Conservation (phyloP, 2,888 invertebrate species). For the Cistogaster globosa region DNA sequence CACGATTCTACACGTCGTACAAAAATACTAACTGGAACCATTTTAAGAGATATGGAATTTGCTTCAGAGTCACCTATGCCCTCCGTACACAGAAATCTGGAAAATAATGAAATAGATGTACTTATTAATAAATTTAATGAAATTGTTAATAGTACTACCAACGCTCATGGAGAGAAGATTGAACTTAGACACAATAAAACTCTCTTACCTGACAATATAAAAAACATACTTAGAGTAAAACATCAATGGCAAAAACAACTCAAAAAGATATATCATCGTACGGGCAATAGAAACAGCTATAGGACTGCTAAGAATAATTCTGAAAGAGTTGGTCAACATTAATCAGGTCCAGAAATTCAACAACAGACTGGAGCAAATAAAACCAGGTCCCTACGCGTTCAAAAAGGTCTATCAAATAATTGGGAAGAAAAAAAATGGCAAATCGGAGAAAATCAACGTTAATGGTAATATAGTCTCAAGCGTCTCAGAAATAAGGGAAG, state of each 20-base stretch:
- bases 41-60: not conserved
- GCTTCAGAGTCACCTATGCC: not conserved
- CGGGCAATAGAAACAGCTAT: not conserved
- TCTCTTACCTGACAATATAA: slow-evolving; percentile 15
- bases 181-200: not conserved
- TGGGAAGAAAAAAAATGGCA: not conserved
- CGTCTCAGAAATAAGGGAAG: not conserved
- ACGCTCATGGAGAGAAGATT: not conserved
- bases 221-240: not conserved
- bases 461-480: not conserved
- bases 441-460: not conserved
- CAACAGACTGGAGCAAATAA: slow-evolving; percentile 12
- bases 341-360: slow-evolving; percentile 22
- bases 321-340: slow-evolving; percentile 21
- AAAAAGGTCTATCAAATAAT: not conserved
- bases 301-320: slow-evolving; percentile 5
- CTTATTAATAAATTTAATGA: not conserved
- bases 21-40: slow-evolving; percentile 27
- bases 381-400: slow-evolving; percentile 9
- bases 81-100: not conserved
- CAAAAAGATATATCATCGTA: slow-evolving; percentile 16
- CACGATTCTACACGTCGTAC: slow-evolving; percentile 1
- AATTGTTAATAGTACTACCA: not conserved
- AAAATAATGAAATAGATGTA: not conserved
- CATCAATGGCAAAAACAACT: slow-evolving; percentile 22